These are phyloP conservation scores for Cosmia pyralina DNA, from an alignment of 2,888 invertebrate species.

Conservation along the genomic window DNA sequence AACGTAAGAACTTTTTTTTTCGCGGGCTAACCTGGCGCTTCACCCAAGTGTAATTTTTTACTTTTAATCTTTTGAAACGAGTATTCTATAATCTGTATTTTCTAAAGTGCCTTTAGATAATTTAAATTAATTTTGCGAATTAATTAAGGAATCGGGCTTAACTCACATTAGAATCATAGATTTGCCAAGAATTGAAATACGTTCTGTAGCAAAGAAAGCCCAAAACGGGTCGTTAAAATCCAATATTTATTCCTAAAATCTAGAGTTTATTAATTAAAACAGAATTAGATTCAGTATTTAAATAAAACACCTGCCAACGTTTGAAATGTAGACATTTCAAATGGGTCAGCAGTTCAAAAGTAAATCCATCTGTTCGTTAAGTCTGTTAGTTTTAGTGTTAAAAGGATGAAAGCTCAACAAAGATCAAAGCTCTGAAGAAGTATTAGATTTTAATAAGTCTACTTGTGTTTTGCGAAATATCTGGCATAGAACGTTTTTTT, in stretches of 20 bases:
- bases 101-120: neutral
- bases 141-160: neutral
- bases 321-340: slow-evolving; percentile 25
- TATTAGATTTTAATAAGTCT: slow-evolving; percentile 4
- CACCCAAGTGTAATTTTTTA: too few species aligned
- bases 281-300: neutral
- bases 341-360: slow-evolving; percentile 14
- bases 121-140: neutral
- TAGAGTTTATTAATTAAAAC: slow-evolving; percentile 12
- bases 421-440: slow-evolving; percentile 10
- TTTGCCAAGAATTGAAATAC: neutral
- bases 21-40: too few species aligned
- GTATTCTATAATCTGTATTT: neutral
- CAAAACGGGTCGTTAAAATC: neutral
- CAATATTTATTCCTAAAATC: neutral
- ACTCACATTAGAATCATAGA: neutral
- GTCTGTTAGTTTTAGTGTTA: slow-evolving; percentile 9
- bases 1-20: too few species aligned
- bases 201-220: neutral
- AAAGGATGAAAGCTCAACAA: slow-evolving; percentile 1
- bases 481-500: neutral
- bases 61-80: neutral
- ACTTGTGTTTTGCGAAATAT: slow-evolving; percentile 6
- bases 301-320: neutral
- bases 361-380: slow-evolving; percentile 5